Evolutionary conservation across 2,888 invertebrate genomes (phyloP), one percentile per base, ranked within the genome.

Genomic region (Pristionchus mayeri): DNA sequence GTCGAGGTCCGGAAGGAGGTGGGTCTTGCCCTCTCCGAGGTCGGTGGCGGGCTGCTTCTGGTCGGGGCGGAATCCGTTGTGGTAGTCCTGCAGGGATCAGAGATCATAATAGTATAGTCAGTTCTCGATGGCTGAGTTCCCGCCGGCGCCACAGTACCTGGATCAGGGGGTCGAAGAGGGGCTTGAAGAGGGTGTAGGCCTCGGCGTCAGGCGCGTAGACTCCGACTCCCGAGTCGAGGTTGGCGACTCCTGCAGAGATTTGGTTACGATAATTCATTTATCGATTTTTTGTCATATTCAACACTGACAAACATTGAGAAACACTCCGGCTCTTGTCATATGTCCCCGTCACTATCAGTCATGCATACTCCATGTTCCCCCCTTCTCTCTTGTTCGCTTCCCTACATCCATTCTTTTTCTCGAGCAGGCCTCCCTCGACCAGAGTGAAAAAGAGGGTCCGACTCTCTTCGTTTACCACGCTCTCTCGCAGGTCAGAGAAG

Each of bases 151-250:
- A 44, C 2, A 2, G 30, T 40, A 87, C 90, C 88, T 92, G 97
- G 94, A 98, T 98, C 95, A 98, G 96, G 94, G 97, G 97, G 94
- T 98, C 97, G 94, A 98, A 98, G 90, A 98, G 95, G 85, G 96
- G 96, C 88, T 96, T 95, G 94, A 98, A 98, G 85, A 96, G 95
- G 91, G 96, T 95, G 95, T 98, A 98, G 85, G 97, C 94, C 94
- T 98, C 98, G 88, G 98, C 97, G 94, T 98, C 98, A 87, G 98
- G 97, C 86, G 98, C 98, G 93, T 98, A 91, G 85, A 90, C 89
- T 86, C 98, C 98, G 88, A 97, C 96, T 92, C 97, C 97, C 89
- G 97, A 97, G 94, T 98, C 98, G 94, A 96, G 95, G 94, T 98
- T 98, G 94, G 97, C 97, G 93, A 97, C 95, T 93, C 97, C 96